These are phyloP conservation scores for Nilaparvata lugens DNA, from an alignment of 1,140 invertebrate genomes.

Conservation along the genomic window DNA sequence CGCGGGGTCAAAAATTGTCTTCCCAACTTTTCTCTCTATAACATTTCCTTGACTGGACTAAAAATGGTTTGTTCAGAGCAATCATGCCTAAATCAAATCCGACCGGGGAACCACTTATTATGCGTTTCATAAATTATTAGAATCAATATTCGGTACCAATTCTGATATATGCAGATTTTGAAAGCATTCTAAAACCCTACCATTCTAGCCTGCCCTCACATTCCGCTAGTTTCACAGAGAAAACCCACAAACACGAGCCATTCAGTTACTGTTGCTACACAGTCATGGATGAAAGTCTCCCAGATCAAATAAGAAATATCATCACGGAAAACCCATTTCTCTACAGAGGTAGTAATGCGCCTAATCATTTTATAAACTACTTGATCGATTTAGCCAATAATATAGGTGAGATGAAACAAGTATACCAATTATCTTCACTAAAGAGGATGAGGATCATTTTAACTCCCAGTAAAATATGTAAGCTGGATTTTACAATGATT, in stretches of 20 bases:
- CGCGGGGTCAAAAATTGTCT: too few species aligned
- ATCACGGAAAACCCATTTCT: conserved; percentile 7
- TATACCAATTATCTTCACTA: background rate
- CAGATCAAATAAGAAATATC: background rate
- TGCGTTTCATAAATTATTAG: conserved; percentile 11
- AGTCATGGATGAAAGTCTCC: background rate
- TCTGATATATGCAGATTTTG: conserved; percentile 10
- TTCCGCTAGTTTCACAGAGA: background rate
- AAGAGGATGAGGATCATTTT: conserved; percentile 1
- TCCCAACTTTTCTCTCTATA: too few species aligned
- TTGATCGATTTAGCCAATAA: background rate
- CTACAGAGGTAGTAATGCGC: conserved; percentile 3
- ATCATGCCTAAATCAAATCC: background rate
- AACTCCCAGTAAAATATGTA: background rate
- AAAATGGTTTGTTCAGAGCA: background rate
- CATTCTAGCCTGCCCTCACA: background rate
- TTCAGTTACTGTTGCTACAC: conserved; percentile 11
- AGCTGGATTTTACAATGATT: background rate
- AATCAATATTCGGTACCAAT: background rate
- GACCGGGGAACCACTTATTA: background rate
- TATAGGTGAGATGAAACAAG: background rate
- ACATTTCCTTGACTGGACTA: too few species aligned
- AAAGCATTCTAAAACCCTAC: conserved; percentile 7
- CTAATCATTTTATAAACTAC: conserved; percentile 2
- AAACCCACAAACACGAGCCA: conserved; percentile 1